Evolutionary conservation across 2,888 invertebrate genomes (phyloP).

Genomic region (Lasiommata megera): DNA sequence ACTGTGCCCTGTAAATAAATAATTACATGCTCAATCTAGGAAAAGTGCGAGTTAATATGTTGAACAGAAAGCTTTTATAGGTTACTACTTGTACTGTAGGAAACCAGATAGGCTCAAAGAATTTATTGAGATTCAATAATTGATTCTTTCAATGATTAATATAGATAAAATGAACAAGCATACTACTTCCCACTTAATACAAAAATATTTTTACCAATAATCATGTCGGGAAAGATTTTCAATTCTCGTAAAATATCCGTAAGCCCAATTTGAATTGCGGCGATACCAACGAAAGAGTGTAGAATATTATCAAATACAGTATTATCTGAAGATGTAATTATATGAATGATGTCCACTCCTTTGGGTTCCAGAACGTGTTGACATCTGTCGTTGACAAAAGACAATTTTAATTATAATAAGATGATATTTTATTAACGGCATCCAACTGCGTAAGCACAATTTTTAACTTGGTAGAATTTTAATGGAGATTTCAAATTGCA

Average conservation of each 20-base stretch:
- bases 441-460: too few species aligned
- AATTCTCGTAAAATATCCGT: conserved; percentile 67
- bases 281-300: conserved; percentile 88
- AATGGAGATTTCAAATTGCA: too few species aligned
- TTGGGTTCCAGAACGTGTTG: conserved; percentile 71
- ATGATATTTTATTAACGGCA: too few species aligned
- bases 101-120: too few species aligned
- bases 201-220: conserved; percentile 82
- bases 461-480: too few species aligned
- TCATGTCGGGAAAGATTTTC: conserved; percentile 86
- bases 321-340: conserved; percentile 83
- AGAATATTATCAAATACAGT: conserved; percentile 80
- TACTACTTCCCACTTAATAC: too few species aligned
- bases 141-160: too few species aligned
- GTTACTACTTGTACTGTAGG: too few species aligned
- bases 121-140: too few species aligned
- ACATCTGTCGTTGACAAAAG: conserved; percentile 51
- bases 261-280: conserved; percentile 84
- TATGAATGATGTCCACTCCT: conserved; percentile 84
- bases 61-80: too few species aligned
- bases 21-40: too few species aligned
- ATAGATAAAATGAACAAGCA: too few species aligned
- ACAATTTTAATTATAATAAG: not conserved
- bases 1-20: conserved; percentile 91
- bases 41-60: not conserved